Evolutionary conservation across 1,140 invertebrate species (phyloP).

Genomic region (Drosophila parabipectinata): DNA sequence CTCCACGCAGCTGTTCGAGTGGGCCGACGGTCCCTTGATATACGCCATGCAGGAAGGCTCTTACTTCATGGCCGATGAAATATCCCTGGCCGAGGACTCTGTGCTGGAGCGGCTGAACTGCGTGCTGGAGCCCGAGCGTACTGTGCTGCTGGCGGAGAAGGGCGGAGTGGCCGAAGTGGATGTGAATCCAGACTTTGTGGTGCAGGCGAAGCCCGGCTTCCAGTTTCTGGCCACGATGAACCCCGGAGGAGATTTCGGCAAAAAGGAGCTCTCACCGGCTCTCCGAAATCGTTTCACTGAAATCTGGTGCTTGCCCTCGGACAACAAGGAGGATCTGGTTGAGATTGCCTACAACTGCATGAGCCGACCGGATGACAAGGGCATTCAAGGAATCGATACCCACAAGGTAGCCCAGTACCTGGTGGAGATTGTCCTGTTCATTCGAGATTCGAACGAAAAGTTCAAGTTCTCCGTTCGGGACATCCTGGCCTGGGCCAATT

Average conservation of each 20-base stretch:
- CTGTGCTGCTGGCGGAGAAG: conserved; percentile 95
- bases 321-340: conserved; percentile 88
- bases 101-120: conserved; percentile 99
- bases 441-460: conserved; percentile 85
- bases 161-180: conserved; percentile 85
- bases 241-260: conserved; percentile 99
- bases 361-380: conserved; percentile 11
- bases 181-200: conserved; percentile 86
- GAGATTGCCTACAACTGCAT: conserved; percentile 82
- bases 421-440: conserved; percentile 75
- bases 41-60: conserved; percentile 94
- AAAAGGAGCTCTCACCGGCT: conserved; percentile 99
- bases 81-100: conserved; percentile 99
- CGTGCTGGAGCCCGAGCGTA: conserved; percentile 96
- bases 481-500: conserved; percentile 95
- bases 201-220: conserved; percentile 92
- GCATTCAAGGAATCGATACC: conserved; percentile 3
- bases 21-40: conserved; percentile 98
- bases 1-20: conserved; percentile 93
- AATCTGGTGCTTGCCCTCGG: conserved; percentile 94
- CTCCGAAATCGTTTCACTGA: conserved; percentile 99
- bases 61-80: conserved; percentile 98
- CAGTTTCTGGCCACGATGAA: conserved; percentile 99
- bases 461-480: conserved; percentile 96
- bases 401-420: conserved; percentile 69